Base-by-base conservation (phyloP, 2,797 vertebrate species). In the Diplodus puntazzo region DNA sequence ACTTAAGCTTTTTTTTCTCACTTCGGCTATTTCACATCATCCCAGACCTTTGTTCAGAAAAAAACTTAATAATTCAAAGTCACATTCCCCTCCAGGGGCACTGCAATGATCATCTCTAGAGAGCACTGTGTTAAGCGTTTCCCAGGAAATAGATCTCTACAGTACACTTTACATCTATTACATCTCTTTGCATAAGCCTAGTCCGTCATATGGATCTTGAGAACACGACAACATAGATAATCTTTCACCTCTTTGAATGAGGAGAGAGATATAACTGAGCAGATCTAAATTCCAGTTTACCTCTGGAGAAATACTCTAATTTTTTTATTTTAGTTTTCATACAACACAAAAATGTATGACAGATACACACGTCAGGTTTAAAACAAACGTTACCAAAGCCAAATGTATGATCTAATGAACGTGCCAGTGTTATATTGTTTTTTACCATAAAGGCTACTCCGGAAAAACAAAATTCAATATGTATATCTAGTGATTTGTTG, bases 21-120 rank as follows among this genome's bases (percentile, higher is more conserved):
- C 59, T 27, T 21, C 52, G 0, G 1, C 66, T 42, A 13, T 54
- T 69, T 81, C 42, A 80, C 17, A 86, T 72, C 39, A 69, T 60
- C 8, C 8, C 49, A 74, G 49, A 65, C 59, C 60, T 79, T 67
- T 73, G 27, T 43, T 78, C 54, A 4, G 34, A 17, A 27, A 83
- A 78, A 70, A 43, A 83, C 73, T 86, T 70, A 78, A 88, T 87
- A 75, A 86, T 89, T 89, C 83, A 88, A 80, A 88, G 83, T 86
- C 79, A 82, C 73, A 77, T 68, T 77, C 48, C 53, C 64, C 81
- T 67, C 34, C 43, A 34, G 53, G 65, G 59, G 10, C 20, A 65
- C 52, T 30, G 34, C 62, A 61, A 18, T 59, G 65, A 74, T 82
- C 79, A 73, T 54, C 34, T 52, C 45, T 21, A 45, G 13, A 8